Base-by-base conservation (phyloP, 92 coral and sea anemone genomes). In the Chrysogorgia sp. region DNA sequence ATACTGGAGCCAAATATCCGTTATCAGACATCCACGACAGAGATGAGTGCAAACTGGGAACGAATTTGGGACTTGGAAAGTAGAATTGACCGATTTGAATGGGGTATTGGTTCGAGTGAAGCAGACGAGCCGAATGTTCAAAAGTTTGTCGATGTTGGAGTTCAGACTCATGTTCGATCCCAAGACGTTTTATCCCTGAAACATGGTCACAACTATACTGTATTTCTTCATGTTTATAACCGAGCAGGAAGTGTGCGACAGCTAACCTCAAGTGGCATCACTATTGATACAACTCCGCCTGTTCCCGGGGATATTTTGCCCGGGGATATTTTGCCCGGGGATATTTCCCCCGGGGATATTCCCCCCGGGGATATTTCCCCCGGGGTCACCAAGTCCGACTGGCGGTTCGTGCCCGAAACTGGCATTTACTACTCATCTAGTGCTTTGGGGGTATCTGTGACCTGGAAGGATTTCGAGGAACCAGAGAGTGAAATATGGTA, bases 11-110 rank as follows among this genome's bases (percentile, higher is more conserved):
- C 98, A 20, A 97, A 94, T 64, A 55, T 94, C 15, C 86, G 71
- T 67, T 94, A 87, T 63, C 98, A 94, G 77, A 87, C 92, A 2
- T 87, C 90, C 3, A 68, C 87, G 15, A 82, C 81, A 32, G 77
- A 57, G 30, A 77, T 94, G 77, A 86, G 92, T 24, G 98, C 97
- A 3, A 94, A 94, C 82, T 94, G 98, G 98, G 98, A 94, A 82
- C 92, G 92, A 48, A 81, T 94, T 63, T 94, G 96, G 97, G 98
- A 94, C 74, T 66, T 94, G 74, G 94, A 91, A 67, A 94, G 98
- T 67, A 90, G 93, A 67, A 85, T 94, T 13, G 90, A 80, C 13
- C 83, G 82, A 63, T 94, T 94, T 76, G 90, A 91, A 62, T 94
- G 98, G 98, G 87, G 92, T 37, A 84, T 94, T 65, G 96, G 92